Base-by-base conservation (phyloP, 92 coral and sea anemone genomes). In the Actinernus sp. region DNA sequence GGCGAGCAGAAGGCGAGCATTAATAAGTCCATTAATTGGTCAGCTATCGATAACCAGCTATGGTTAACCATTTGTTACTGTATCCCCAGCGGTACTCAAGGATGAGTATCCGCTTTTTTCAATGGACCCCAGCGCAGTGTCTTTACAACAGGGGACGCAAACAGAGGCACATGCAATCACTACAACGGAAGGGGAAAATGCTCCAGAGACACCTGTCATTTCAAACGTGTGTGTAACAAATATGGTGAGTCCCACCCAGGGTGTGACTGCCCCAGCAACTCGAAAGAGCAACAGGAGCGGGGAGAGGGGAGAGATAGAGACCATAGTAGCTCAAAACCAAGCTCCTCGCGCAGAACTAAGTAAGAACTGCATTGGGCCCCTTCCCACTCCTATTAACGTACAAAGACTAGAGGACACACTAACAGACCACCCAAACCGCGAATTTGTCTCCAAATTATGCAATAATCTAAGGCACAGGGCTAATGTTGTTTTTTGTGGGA, bases 371-470 rank as follows among this genome's bases (percentile, higher is more conserved):
- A 13, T 1, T 31, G 18, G 70, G 26, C 27, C 46, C 43, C 58
- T 79, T 22, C 83, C 83, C 47, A 82, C 83, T 3, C 76, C 88
- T 3, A 38, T 76, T 9, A 31, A 59, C 61, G 74, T 76, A 6
- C 26, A 41, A 20, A 31, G 18, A 7, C 40, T 67, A 23, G 74
- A 83, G 31, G 33, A 7, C 32, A 70, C 28, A 16, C 49, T 81
- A 24, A 0, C 17, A 1, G 71, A 54, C 18, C 88, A 72, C 82
- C 88, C 82, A 5, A 71, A 81, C 36, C 44, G 72, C 22, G 5
- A 21, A 26, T 73, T 73, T 62, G 81, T 73, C 25, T 61, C 62
- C 9, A 31, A 9, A 9, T 8, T 63, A 19, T 46, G 36, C 11
- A 36, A 27, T 9, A 53, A 30, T 53, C 33, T 71, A 18, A 18